phyloP scores from a whole-genome alignment of 2,113 vertebrate genomes.

The Sminthopsis crassicaudata region DNA sequence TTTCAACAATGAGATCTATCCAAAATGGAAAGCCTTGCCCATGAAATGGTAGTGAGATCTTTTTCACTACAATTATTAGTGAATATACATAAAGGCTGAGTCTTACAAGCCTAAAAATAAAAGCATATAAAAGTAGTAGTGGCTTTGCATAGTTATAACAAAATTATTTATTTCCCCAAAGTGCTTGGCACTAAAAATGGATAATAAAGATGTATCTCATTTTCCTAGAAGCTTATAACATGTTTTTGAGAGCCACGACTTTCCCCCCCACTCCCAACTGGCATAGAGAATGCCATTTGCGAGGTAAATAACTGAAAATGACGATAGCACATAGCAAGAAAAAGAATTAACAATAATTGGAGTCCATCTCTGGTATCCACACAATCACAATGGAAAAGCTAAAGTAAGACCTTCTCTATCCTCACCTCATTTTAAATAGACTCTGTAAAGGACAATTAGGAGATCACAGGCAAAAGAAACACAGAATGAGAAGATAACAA shows the following conservation, averaged over 20 bases:
- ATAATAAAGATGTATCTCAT: not conserved
- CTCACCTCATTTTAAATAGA: not conserved
- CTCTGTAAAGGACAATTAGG: not conserved
- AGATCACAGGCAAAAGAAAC: not conserved
- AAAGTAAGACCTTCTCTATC: not conserved
- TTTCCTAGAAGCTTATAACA: not conserved
- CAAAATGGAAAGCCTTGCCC: not conserved
- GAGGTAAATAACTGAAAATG: not conserved
- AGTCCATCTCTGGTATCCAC: not conserved
- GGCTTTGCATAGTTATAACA: not conserved
- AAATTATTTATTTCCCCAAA: not conserved
- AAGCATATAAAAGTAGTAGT: not conserved
- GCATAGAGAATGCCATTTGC: not conserved
- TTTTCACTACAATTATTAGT: not conserved
- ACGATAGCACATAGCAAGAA: not conserved
- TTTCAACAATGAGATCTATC: not conserved
- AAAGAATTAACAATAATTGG: not conserved
- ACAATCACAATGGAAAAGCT: not conserved
- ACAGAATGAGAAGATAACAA: not conserved
- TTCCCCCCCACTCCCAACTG: not conserved
- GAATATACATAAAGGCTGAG: not conserved
- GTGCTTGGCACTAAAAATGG: not conserved
- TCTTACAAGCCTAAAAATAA: not conserved
- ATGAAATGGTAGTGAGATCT: not conserved
- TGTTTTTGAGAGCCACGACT: not conserved